These are phyloP conservation scores for Peromyscus californicus DNA, from an alignment of 2,113 vertebrate species.

Conservation along the genomic window DNA sequence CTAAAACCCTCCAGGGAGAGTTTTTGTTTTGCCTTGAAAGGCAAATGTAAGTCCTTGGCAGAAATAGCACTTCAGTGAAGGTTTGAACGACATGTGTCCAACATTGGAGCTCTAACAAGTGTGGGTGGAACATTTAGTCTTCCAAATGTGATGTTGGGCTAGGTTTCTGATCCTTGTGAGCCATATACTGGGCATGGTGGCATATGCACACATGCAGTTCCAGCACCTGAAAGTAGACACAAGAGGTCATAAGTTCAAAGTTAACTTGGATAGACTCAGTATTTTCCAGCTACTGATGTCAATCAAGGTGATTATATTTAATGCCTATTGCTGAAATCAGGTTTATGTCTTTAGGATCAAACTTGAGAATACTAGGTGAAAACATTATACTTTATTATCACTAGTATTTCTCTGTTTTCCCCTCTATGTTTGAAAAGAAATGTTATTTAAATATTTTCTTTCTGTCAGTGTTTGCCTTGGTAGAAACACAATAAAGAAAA, in stretches of 20 bases:
- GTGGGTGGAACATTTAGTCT: not conserved
- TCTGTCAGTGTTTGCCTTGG: slow-evolving; percentile 2
- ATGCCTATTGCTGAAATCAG: not conserved
- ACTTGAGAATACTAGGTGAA: not conserved
- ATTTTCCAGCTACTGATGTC: slow-evolving; percentile 23
- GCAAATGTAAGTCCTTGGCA: not conserved
- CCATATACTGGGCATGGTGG: no score
- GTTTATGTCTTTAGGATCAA: slow-evolving; percentile 43
- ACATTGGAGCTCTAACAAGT: not conserved
- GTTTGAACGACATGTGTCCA: not conserved
- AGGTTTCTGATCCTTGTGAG: no score
- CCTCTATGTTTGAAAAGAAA: not conserved
- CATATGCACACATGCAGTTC: no score
- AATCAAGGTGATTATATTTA: not conserved
- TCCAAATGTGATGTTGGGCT: not conserved
- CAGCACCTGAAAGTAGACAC: not conserved
- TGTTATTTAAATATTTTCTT: slow-evolving; percentile 14
- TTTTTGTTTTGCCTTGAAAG: slow-evolving; percentile 42
- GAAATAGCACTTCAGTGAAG: not conserved
- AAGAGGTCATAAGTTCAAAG: not conserved
- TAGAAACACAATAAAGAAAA: slow-evolving; percentile 30
- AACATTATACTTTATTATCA: not conserved
- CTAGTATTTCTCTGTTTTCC: not conserved
- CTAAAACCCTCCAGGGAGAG: not conserved
- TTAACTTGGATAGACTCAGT: not conserved